phyloP scores from a whole-genome alignment of 2,113 vertebrate genomes.

The Prionailurus bengalensis region DNA sequence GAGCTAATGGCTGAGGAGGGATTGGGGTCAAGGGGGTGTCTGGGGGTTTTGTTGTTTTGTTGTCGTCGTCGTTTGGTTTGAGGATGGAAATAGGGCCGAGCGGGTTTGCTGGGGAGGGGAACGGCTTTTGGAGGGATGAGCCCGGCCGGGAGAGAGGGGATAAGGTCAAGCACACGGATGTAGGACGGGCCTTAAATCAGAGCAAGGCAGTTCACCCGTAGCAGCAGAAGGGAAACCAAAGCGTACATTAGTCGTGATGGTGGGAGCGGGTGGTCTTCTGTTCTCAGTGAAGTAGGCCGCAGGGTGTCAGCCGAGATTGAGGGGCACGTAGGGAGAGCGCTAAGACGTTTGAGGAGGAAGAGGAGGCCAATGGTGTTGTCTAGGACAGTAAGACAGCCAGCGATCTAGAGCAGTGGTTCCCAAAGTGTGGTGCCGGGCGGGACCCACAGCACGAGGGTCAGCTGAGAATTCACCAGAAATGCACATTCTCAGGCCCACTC shows the following conservation, averaged over 20 bases:
- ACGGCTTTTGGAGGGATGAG: background rate
- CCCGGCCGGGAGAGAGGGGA: background rate
- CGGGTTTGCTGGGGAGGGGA: background rate
- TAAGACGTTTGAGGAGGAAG: background rate
- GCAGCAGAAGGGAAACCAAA: background rate
- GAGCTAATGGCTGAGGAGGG: background rate
- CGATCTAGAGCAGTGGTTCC: background rate
- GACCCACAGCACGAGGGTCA: background rate
- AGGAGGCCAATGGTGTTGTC: background rate
- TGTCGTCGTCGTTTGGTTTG: background rate
- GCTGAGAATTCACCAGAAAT: background rate
- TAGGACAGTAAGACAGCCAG: background rate
- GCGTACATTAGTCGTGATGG: rapidly evolving
- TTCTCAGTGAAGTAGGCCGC: background rate
- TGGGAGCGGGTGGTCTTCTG: background rate
- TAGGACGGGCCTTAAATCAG: background rate
- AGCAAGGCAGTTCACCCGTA: background rate
- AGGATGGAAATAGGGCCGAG: background rate
- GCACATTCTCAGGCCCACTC: background rate
- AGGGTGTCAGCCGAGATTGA: background rate
- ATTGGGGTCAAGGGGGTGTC: background rate
- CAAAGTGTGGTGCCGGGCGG: rapidly evolving
- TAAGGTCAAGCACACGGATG: background rate
- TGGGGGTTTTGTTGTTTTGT: background rate
- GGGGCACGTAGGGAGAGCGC: background rate